Base-by-base conservation (phyloP, 2,113 vertebrate genomes). In the Eira barbara region DNA sequence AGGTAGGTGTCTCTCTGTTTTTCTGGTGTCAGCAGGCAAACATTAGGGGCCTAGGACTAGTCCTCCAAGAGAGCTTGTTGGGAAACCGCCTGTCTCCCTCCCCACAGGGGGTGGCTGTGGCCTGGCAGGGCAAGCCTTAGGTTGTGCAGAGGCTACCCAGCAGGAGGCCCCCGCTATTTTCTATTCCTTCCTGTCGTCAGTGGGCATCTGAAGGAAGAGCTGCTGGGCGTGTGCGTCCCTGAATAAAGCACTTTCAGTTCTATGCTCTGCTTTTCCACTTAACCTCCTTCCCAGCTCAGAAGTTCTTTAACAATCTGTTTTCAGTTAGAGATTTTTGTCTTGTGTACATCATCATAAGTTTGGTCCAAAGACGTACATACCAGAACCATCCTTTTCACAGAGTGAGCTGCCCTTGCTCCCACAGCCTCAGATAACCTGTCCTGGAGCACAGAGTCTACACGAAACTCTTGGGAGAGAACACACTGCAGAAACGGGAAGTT, bases 21-120 rank as follows among this genome's bases (percentile, higher is more conserved):
- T 3, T 27, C 45, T 3, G 2, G 45, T 15, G 5, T 31, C 2
- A 0, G 12, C 0, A 0, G 20, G 25, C 9, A 18, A 57, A 67
- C 27, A 6, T 18, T 11, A 52, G 18, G 5, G 8, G 47, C 25
- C 13, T 10, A 42, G 6, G 13, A 27, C 49, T 89, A 20, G 42
- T 78, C 29, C 31, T 31, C n/a, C 6, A 8, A 29, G 34, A 42
- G 15, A 20, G 7, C 7, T 71, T 52, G 83, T 34, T n/a, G 14
- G 2, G n/a, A 86, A 47, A 52, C 63, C 31, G 3, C 36, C 25
- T 63, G 82, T 4, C 71, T 27, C 39, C 42, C 6, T 45, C 11
- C 57, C 8, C 6, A 47, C 4, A 36, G 2, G 1, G n/a, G n/a
- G n/a, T 0, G 5, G 34, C 55, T 1, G 18, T 6, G 83, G 29